Evolutionary conservation across 2,113 vertebrate genomes (phyloP), one percentile per base, ranked within the genome.

Genomic region (Hemibates koningsi): DNA sequence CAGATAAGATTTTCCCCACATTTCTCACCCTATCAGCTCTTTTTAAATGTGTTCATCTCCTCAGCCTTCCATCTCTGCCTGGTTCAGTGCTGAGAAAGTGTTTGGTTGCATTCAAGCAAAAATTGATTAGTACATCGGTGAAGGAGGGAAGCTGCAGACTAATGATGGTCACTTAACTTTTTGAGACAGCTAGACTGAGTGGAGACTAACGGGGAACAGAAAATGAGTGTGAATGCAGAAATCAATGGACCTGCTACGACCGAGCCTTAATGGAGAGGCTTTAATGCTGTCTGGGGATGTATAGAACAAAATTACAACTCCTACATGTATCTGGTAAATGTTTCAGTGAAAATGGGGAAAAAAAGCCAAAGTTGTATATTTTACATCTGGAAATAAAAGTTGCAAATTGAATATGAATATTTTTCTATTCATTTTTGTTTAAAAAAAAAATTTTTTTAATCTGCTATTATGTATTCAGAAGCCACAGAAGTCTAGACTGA

Each of bases 81-180:
- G 59, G 38, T 48, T 80, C 45, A 71, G 57, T n/a, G 43, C 52
- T 8, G 66, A 17, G 27, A 59, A 34, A 66, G 76, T 41, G 80
- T 89, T 91, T 36, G 29, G 84, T 84, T 88, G 56, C 76, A 50
- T 43, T 87, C 7, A 1, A 88, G 81, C 5, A 24, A 86, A 91
- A 91, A 87, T 63, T 84, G 90, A 90, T 88, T 83, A 21, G 71
- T 88, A 83, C 81, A 80, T 36, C 6, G 43, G 41, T 34, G 34
- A 81, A 83, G 50, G 36, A 36, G 61, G 21, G 38, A 86, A 76
- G 88, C 36, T 24, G 84, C 56, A 82, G 80, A 80, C 78, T 45
- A 53, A 61, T 82, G 76, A 91, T 83, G 83, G 86, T 73, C 57
- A 85, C 86, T 91, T 91, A 43, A 61, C 73, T 84, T 88, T 50